These are phyloP conservation scores for Nothura maculosa DNA, from an alignment of 2,797 vertebrate genomes.

Conservation along the genomic window DNA sequence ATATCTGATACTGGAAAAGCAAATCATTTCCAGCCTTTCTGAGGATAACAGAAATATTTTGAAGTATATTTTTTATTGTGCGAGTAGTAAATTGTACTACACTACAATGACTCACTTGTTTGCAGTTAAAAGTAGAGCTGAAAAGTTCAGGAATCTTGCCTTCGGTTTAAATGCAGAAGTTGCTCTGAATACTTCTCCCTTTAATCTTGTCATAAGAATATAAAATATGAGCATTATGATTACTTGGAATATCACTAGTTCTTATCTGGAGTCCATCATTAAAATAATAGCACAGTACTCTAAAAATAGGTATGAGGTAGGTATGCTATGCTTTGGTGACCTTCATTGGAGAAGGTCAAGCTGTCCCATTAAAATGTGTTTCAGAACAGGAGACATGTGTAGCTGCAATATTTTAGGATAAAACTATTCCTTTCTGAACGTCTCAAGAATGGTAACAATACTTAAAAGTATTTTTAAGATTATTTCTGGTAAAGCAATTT, in stretches of 20 bases:
- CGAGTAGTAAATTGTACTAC: neutral
- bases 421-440: slow-evolving; percentile 12
- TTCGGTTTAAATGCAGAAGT: neutral
- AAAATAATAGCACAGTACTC: neutral
- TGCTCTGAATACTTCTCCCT: neutral
- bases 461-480: neutral
- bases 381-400: neutral
- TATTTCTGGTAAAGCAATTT: neutral
- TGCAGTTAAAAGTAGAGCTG: neutral
- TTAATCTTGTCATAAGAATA: neutral
- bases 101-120: neutral
- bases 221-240: neutral
- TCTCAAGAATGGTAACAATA: neutral
- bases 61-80: neutral
- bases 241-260: neutral
- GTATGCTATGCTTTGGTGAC: neutral
- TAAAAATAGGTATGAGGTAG: neutral
- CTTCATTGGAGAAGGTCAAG: neutral
- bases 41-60: slow-evolving; percentile 6
- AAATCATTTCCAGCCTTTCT: neutral
- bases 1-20: neutral
- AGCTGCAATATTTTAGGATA: neutral
- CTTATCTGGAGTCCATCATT: neutral
- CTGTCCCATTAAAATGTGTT: neutral
- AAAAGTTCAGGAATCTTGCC: neutral